Base-by-base conservation (phyloP, 2,797 vertebrate species). In the Tolypeutes matacus region DNA sequence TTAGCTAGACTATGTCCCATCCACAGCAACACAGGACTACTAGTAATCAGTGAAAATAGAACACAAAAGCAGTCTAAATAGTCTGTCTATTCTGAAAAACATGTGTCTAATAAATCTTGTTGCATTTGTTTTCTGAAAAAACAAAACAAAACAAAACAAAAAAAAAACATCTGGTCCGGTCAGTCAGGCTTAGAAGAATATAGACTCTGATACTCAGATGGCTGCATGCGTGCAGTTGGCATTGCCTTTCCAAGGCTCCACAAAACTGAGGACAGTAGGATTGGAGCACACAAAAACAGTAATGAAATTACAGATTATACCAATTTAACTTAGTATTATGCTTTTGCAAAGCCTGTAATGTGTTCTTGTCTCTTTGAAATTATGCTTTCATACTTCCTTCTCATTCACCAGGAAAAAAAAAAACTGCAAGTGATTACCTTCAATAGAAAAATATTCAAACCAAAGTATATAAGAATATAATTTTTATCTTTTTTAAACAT, bases 331-430 rank as follows among this genome's bases (percentile, higher is more conserved):
- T 62, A 46, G 10, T 39, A 29, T 65, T 58, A 77, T 34, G 10
- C 49, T 93, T 95, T 87, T 78, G n/a, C 58, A 93, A 92, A 86
- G 64, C 2, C 31, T 94, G 1, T 39, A 31, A 78, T 93, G 77
- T 93, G 51, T 70, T 89, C 70, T 51, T 72, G 34, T 65, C 20
- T 73, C 36, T 95, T 82, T 64, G 7, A 94, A 86, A 94, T 87
- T 70, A 90, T 0, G 36, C 3, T 64, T 86, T 51, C 64, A 39
- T 92, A 9, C 53, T 60, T 82, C 18, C 20, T 42, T 56, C 17
- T 11, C 1, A 85, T 39, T 18, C 5, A 80, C 27, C 31, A 85
- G 15, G 80, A 95, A 75, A 56, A 53, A 77, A 83, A 18, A 53
- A 18, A 17, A 6, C 18, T 56, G 53, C 17, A 56, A 69, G 18